phyloP scores from a whole-genome alignment of 2,888 invertebrate genomes.

The Lysandra coridon region DNA sequence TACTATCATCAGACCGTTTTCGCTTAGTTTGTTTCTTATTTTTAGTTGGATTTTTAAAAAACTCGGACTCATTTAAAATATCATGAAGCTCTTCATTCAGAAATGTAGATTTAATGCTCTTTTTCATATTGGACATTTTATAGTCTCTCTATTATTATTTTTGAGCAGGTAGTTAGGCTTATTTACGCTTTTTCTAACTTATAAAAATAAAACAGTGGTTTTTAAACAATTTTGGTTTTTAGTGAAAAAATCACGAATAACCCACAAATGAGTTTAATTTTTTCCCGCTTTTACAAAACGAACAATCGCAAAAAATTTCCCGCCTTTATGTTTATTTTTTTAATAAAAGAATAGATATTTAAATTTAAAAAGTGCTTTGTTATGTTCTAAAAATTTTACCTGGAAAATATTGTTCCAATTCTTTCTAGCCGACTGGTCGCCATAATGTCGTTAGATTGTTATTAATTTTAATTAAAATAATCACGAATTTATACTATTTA shows the following conservation, averaged over 20 bases:
- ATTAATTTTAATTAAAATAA: neutral
- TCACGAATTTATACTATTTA: neutral
- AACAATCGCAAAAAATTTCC: conserved; percentile 28
- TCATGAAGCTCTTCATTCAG: conserved; percentile 55
- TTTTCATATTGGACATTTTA: conserved; percentile 56
- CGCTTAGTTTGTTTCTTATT: conserved; percentile 55
- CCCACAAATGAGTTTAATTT: neutral
- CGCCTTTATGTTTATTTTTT: conserved; percentile 31
- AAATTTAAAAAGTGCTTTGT: neutral
- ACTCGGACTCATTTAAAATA: conserved; percentile 51
- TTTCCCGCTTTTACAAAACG: conserved; percentile 4
- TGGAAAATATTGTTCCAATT: conserved; percentile 86
- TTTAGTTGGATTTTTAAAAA: conserved; percentile 41
- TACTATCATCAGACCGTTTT: conserved; percentile 45
- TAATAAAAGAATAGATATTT: conserved; percentile 10
- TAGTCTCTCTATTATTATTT: neutral
- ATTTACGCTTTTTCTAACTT: neutral
- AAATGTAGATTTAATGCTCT: conserved; percentile 54
- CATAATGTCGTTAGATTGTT: conserved; percentile 60
- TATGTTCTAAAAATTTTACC: conserved; percentile 66
- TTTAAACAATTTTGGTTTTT: too few relatives aligned
- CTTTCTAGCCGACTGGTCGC: conserved; percentile 86
- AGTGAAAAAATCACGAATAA: neutral
- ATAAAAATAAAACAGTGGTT: neutral
- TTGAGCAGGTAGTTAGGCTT: neutral